Evolutionary conservation across 2,797 vertebrate genomes (phyloP).

Genomic region (Nyctalus aviator): DNA sequence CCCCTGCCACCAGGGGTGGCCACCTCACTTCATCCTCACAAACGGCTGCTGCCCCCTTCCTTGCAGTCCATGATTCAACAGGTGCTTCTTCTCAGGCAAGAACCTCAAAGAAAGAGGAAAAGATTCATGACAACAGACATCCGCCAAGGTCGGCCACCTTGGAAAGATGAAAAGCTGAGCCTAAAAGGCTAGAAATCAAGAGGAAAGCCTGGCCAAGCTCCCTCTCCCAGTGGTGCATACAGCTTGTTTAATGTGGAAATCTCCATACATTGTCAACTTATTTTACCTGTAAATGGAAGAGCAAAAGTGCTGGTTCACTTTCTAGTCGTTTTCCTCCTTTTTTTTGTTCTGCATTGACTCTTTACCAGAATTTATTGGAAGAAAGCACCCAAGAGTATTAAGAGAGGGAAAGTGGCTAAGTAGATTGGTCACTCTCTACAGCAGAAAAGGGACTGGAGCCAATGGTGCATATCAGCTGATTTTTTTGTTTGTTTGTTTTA

Average conservation of each 20-base stretch:
- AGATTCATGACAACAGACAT: conserved; percentile 83
- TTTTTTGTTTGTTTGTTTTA: background rate
- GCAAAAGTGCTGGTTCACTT: conserved; percentile 99
- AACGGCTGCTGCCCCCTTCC: conserved; percentile 30
- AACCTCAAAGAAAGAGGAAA: conserved; percentile 83
- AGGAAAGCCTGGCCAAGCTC: conserved; percentile 56
- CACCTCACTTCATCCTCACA: conserved; percentile 69
- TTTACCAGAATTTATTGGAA: conserved; percentile 70
- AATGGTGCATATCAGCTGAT: conserved; percentile 68
- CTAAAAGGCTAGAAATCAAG: background rate
- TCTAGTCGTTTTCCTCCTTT: conserved; percentile 84
- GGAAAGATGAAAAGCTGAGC: conserved; percentile 90
- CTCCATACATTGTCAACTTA: conserved; percentile 76
- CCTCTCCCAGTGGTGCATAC: conserved; percentile 80
- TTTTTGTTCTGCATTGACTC: conserved; percentile 55
- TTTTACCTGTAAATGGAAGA: conserved; percentile 77
- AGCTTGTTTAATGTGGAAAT: conserved; percentile 62
- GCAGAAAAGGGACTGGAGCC: conserved; percentile 49
- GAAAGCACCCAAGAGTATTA: conserved; percentile 86
- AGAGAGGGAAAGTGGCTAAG: conserved; percentile 56
- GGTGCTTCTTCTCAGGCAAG: conserved; percentile 77
- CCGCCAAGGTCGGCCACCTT: conserved; percentile 84
- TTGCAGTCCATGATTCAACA: conserved; percentile 13
- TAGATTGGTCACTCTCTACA: conserved; percentile 40
- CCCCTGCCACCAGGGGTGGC: conserved; percentile 69